Conservation (phyloP, 2,888 invertebrate species). For the Drosophila eohydei region DNA sequence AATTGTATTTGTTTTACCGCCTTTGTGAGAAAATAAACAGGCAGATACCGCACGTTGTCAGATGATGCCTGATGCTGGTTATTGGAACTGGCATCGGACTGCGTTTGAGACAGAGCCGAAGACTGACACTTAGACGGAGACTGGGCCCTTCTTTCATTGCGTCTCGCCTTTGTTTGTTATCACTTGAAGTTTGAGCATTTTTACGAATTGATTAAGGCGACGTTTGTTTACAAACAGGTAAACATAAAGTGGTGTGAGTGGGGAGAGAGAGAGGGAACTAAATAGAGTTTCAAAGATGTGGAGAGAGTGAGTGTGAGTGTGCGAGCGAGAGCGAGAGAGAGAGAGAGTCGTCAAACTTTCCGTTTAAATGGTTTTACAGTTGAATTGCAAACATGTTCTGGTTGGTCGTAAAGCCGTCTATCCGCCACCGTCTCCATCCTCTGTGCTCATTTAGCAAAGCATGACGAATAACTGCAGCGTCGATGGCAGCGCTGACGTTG, state of each 20-base stretch:
- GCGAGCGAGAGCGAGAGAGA: background rate
- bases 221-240: slow-evolving; percentile 78
- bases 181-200: slow-evolving; percentile 69
- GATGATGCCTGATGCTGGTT: slow-evolving; percentile 44
- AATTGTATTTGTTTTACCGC: slow-evolving; percentile 70
- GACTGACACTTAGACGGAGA: slow-evolving; percentile 22
- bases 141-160: slow-evolving; percentile 62
- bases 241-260: slow-evolving; percentile 52
- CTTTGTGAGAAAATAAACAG: slow-evolving; percentile 79
- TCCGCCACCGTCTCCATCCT: slow-evolving; percentile 11
- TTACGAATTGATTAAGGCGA: slow-evolving; percentile 75
- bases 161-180: slow-evolving; percentile 79
- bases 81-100: slow-evolving; percentile 26
- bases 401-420: slow-evolving; percentile 28
- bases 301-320: background rate
- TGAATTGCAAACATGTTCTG: slow-evolving; percentile 67
- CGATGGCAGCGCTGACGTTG: slow-evolving; percentile 27
- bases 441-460: slow-evolving; percentile 74
- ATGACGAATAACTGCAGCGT: slow-evolving; percentile 75
- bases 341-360: slow-evolving; percentile 45
- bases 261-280: background rate
- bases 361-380: slow-evolving; percentile 73
- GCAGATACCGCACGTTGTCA: slow-evolving; percentile 12
- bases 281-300: background rate
- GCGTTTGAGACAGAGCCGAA: slow-evolving; percentile 18